A percentile compares a stretch with the other conserved stretches of the same genome.
Evolutionary conservation across 2,888 invertebrate species (phyloP).

Genomic region (Colletes collaris): DNA sequence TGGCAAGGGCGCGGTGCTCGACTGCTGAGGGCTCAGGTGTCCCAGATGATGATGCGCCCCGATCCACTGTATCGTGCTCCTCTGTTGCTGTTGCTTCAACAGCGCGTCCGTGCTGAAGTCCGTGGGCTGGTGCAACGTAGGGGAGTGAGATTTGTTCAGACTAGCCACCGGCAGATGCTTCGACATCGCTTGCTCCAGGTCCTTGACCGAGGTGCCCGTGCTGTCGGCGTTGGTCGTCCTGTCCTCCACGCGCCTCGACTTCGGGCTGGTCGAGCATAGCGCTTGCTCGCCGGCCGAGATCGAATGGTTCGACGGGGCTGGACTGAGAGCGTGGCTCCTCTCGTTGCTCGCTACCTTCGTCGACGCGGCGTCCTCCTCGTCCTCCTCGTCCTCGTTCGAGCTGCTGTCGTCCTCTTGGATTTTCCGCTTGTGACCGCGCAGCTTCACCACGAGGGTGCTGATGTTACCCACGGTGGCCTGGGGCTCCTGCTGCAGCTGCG

Average conservation of each 20-base stretch:
- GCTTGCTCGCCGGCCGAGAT: slow-evolving; percentile 82
- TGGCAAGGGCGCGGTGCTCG: slow-evolving; percentile 87
- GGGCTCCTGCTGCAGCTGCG: slow-evolving; percentile 83
- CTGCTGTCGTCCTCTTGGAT: slow-evolving; percentile 81
- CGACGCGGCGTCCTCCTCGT: slow-evolving; percentile 81
- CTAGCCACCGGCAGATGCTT: slow-evolving; percentile 91
- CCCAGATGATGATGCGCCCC: slow-evolving; percentile 90
- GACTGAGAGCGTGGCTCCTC: slow-evolving; percentile 84
- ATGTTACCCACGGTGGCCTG: slow-evolving; percentile 73
- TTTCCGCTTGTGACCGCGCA: slow-evolving; percentile 87
- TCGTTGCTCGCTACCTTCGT: slow-evolving; percentile 82
- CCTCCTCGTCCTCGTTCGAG: slow-evolving; percentile 83
- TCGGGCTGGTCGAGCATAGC: slow-evolving; percentile 79
- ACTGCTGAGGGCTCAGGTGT: slow-evolving; percentile 86
- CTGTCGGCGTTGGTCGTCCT: slow-evolving; percentile 77
- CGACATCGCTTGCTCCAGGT: slow-evolving; percentile 98
- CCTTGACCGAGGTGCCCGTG: slow-evolving; percentile 90
- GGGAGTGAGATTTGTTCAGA: slow-evolving; percentile 83
- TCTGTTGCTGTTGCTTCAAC: slow-evolving; percentile 91
- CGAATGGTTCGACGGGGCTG: slow-evolving; percentile 87
- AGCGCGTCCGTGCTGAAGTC: slow-evolving; percentile 95
- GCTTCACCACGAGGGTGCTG: slow-evolving; percentile 72
- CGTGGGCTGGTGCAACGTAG: slow-evolving; percentile 89
- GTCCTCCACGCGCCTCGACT: slow-evolving; percentile 75
- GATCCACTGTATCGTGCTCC: slow-evolving; percentile 96